phyloP scores from a whole-genome alignment of 2,888 invertebrate genomes.

The Syritta pipiens region DNA sequence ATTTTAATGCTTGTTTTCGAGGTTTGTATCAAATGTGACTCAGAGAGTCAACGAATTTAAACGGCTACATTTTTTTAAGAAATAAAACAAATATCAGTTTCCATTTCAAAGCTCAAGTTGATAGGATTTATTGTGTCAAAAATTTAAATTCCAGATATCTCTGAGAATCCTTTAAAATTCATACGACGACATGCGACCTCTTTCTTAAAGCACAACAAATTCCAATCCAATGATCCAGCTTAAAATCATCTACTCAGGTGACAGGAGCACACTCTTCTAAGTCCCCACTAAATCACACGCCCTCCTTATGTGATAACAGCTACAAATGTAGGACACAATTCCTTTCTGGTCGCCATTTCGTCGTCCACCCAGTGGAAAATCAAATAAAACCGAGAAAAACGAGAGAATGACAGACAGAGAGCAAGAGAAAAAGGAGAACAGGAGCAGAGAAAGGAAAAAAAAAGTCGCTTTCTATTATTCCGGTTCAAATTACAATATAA shows the following conservation, averaged over 20 bases:
- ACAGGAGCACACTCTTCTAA: not conserved
- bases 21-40: too few relatives aligned
- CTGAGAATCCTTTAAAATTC: too few relatives aligned
- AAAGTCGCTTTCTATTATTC: conserved; percentile 50
- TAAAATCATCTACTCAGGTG: not conserved
- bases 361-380: conserved; percentile 34
- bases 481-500: conserved; percentile 64
- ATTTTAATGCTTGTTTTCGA: too few relatives aligned
- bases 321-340: conserved; percentile 38
- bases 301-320: conserved; percentile 23
- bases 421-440: not conserved
- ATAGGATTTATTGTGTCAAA: too few relatives aligned
- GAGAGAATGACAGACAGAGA: not conserved
- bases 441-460: conserved; percentile 21
- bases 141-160: too few relatives aligned
- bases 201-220: too few relatives aligned
- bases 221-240: too few relatives aligned
- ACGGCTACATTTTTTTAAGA: too few relatives aligned
- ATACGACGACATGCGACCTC: too few relatives aligned
- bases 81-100: too few relatives aligned
- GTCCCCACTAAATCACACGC: not conserved
- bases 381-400: conserved; percentile 19
- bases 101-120: too few relatives aligned
- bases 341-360: conserved; percentile 34
- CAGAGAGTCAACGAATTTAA: too few relatives aligned